Evolutionary conservation across 2,888 invertebrate genomes (phyloP).

Genomic region (Aphodius sticticus): DNA sequence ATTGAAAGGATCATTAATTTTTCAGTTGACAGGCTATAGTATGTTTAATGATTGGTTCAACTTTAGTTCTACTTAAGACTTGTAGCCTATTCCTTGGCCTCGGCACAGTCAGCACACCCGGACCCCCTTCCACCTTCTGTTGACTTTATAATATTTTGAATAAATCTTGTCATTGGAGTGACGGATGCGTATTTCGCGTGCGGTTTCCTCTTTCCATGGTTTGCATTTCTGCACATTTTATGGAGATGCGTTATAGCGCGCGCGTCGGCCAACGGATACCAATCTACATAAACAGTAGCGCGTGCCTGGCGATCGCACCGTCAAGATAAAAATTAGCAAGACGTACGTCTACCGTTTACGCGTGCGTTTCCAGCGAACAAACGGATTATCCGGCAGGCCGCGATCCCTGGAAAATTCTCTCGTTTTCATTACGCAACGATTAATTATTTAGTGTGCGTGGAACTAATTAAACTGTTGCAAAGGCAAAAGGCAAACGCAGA

Average conservation of each 20-base stretch:
- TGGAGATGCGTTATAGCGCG: not conserved
- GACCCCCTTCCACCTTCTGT: not conserved
- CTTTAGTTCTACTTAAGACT: not conserved
- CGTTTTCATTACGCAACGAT: conserved; percentile 7
- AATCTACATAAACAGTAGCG: conserved; percentile 4
- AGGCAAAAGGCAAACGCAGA: not conserved
- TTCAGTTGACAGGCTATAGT: no score
- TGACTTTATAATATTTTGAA: not conserved
- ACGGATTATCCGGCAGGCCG: conserved; percentile 6
- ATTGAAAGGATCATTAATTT: no score
- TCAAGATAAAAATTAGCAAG: conserved; percentile 4
- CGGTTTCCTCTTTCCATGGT: not conserved
- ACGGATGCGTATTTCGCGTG: not conserved
- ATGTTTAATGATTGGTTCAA: no score
- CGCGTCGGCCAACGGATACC: not conserved
- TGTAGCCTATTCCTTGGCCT: not conserved
- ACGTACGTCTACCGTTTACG: not conserved
- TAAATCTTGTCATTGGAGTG: not conserved
- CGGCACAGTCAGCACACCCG: not conserved
- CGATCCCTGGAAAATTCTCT: conserved; percentile 7
- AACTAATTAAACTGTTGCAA: conserved; percentile 10
- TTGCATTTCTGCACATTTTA: conserved; percentile 4
- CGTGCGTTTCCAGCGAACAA: conserved; percentile 15
- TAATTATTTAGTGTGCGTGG: conserved; percentile 10
- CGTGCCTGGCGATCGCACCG: not conserved